Percentiles rank a stretch among this genome's conserved stretches.
Evolutionary conservation across 2,888 invertebrate genomes (phyloP).

Genomic region (Drosophila nr. medialis): DNA sequence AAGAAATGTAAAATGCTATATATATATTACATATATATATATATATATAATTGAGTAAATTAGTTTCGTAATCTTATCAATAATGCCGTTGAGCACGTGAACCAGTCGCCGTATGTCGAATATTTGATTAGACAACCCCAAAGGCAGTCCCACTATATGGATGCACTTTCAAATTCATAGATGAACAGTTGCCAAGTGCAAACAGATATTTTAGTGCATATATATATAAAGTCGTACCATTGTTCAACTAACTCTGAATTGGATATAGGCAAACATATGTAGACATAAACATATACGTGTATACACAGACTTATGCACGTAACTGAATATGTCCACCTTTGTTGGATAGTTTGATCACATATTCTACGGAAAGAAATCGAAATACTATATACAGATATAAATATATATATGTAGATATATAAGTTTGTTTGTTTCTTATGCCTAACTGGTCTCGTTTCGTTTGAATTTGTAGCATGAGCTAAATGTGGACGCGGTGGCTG

Average conservation of each 20-base stretch:
- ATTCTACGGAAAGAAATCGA: background rate
- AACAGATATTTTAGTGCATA: background rate
- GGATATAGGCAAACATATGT: background rate
- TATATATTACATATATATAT: background rate
- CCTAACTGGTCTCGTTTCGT: background rate
- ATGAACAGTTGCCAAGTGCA: background rate
- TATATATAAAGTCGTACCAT: background rate
- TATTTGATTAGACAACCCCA: constrained; percentile 19
- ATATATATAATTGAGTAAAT: constrained; percentile 52
- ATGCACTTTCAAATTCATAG: background rate
- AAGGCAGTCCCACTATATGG: background rate
- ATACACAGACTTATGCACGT: too few relatives aligned
- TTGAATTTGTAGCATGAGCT: constrained; percentile 85
- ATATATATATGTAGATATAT: too few relatives aligned
- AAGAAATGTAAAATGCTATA: too few relatives aligned
- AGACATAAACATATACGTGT: too few relatives aligned
- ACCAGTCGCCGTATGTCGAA: constrained; percentile 7
- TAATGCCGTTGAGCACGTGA: constrained; percentile 49
- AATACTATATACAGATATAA: background rate
- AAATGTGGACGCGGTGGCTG: constrained; percentile 95
- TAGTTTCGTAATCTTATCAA: constrained; percentile 53
- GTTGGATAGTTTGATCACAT: background rate
- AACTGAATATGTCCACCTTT: background rate
- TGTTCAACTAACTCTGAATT: background rate
- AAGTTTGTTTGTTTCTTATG: background rate